These are phyloP conservation scores for Callocephalon fimbriatum DNA, from an alignment of 2,113 vertebrate genomes.

Conservation along the genomic window DNA sequence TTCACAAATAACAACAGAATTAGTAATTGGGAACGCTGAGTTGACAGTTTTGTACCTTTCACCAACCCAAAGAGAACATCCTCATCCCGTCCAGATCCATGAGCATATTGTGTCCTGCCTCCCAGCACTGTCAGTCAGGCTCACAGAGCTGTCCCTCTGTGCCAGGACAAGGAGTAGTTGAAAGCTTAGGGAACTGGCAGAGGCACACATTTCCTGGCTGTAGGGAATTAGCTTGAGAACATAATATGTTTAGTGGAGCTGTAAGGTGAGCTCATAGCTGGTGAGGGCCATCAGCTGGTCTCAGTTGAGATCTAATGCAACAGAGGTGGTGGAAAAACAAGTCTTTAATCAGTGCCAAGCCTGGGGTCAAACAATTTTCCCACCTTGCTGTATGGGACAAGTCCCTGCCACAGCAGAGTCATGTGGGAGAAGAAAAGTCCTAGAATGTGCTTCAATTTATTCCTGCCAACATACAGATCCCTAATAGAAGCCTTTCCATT, in stretches of 20 bases:
- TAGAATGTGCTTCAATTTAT: not conserved
- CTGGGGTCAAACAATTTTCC: not conserved
- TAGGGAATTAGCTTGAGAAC: not conserved
- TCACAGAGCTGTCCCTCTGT: rapidly evolving
- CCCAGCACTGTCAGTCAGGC: not conserved
- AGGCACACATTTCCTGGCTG: not conserved
- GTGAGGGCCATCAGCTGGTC: not conserved
- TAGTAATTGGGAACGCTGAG: rapidly evolving
- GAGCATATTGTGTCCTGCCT: rapidly evolving
- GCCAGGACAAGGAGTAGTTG: not conserved
- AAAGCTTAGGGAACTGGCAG: not conserved
- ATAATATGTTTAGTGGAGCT: not conserved
- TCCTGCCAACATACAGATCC: rapidly evolving
- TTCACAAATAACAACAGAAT: not conserved
- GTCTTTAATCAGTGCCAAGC: not conserved
- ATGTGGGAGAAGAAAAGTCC: not conserved
- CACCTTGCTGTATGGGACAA: not conserved
- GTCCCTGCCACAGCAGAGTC: not conserved
- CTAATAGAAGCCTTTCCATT: not conserved
- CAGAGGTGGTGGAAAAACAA: not conserved
- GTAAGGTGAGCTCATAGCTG: not conserved
- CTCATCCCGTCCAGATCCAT: not conserved
- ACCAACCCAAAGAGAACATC: not conserved
- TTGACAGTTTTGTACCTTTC: not conserved
- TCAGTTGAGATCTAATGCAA: not conserved